These are phyloP conservation scores for Hydrotaea cyrtoneurina DNA, from an alignment of 2,888 invertebrate species.

Conservation along the genomic window DNA sequence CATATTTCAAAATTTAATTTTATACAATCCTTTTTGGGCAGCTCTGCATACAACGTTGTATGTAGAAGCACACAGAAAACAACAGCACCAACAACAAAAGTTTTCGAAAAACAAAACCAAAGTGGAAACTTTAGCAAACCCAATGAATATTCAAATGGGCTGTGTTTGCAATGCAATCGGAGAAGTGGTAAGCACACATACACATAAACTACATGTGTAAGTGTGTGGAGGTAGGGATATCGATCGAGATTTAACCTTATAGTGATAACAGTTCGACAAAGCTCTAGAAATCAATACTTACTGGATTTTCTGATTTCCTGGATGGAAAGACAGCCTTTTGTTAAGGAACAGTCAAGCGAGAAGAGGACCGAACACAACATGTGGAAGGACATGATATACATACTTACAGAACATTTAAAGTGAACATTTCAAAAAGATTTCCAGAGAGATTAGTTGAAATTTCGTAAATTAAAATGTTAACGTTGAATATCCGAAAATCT, in stretches of 20 bases:
- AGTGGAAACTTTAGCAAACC: constrained; percentile 27
- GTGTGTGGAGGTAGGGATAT: background rate
- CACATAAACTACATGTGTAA: background rate
- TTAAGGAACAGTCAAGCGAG: no score
- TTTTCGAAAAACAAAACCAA: constrained; percentile 7
- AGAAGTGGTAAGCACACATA: constrained; percentile 22
- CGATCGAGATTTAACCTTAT: background rate
- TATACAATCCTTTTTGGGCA: constrained; percentile 56
- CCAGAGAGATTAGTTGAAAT: no score
- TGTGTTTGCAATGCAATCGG: constrained; percentile 26
- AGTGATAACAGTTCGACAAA: no score
- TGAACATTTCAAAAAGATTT: no score
- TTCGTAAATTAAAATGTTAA: no score
- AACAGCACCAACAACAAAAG: background rate
- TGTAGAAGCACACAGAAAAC: background rate
- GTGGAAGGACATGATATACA: no score
- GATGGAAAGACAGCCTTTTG: no score
- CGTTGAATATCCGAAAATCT: no score
- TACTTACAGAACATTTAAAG: no score
- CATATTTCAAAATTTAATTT: constrained; percentile 57
- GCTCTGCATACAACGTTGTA: constrained; percentile 22
- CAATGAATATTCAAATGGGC: constrained; percentile 39
- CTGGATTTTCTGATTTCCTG: no score
- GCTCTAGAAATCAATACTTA: no score
- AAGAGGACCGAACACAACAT: no score